Percentiles rank a stretch among this genome's conserved stretches.
Evolutionary conservation across 2,888 invertebrate species (phyloP).

Genomic region (Chironomus riparius): DNA sequence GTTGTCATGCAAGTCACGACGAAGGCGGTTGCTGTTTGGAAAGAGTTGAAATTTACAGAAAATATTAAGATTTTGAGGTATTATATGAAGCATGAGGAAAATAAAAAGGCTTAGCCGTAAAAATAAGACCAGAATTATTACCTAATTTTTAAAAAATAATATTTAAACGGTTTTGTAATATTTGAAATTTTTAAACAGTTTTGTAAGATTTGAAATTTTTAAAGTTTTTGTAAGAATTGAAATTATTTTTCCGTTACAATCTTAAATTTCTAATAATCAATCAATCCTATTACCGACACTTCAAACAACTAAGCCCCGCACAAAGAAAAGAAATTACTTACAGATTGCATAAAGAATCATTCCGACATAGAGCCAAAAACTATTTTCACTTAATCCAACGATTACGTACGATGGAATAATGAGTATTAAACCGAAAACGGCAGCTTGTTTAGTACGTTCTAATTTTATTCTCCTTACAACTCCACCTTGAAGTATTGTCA

Average conservation of each 20-base stretch:
- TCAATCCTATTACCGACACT: too few species aligned
- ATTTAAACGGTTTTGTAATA: too few species aligned
- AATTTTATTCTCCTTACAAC: conserved; percentile 73
- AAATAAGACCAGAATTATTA: too few species aligned
- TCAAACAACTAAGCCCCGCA: background rate
- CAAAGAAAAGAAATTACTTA: conserved; percentile 46
- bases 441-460: conserved; percentile 60
- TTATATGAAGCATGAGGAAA: background rate
- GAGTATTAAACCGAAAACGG: conserved; percentile 66
- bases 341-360: conserved; percentile 82
- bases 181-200: too few species aligned
- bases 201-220: too few species aligned
- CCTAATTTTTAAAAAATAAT: background rate
- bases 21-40: conserved; percentile 67
- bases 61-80: background rate
- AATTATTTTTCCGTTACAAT: conserved; percentile 14
- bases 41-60: background rate
- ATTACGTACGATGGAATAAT: conserved; percentile 80
- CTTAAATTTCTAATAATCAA: background rate
- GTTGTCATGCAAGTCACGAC: conserved; percentile 94
- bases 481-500: conserved; percentile 85
- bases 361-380: conserved; percentile 64
- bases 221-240: background rate
- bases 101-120: too few species aligned
- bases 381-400: conserved; percentile 62